A percentile compares a stretch with the other conserved stretches of the same genome.
Conservation (phyloP, 2,888 invertebrate genomes). For the Hydrotaea diabolus region DNA sequence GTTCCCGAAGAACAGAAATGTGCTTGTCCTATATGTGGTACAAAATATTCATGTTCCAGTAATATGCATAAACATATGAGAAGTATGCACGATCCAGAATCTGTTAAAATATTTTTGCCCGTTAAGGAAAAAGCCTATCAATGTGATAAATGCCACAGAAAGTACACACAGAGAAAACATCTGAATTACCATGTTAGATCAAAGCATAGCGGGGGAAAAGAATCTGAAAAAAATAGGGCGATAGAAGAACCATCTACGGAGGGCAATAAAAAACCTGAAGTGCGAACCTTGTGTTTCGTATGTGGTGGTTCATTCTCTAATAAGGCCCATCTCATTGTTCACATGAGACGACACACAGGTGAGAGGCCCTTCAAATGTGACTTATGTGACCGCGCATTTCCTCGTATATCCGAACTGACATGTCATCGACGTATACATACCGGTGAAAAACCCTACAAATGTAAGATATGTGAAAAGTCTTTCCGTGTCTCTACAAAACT, state of each 20-base stretch:
- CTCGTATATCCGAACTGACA: no score
- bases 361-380: no score
- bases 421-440: no score
- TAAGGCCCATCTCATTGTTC: conserved; percentile 51
- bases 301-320: conserved; percentile 57
- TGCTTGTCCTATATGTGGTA: conserved; percentile 83
- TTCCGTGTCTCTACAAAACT: conserved; percentile 59
- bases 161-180: conserved; percentile 76
- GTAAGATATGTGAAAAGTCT: conserved; percentile 58
- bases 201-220: conserved; percentile 69
- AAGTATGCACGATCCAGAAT: conserved; percentile 55
- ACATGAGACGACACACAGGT: no score
- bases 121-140: conserved; percentile 77
- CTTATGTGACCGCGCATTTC: no score
- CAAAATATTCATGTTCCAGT: conserved; percentile 83
- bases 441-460: no score
- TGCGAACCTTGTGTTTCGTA: conserved; percentile 72
- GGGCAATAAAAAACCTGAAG: background rate
- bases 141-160: conserved; percentile 74
- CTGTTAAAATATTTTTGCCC: conserved; percentile 49
- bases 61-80: conserved; percentile 84
- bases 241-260: conserved; percentile 67
- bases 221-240: conserved; percentile 72
- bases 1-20: no score
- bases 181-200: conserved; percentile 74